Evolutionary conservation across 2,888 invertebrate genomes (phyloP).

Genomic region (Folsomia manolachei): DNA sequence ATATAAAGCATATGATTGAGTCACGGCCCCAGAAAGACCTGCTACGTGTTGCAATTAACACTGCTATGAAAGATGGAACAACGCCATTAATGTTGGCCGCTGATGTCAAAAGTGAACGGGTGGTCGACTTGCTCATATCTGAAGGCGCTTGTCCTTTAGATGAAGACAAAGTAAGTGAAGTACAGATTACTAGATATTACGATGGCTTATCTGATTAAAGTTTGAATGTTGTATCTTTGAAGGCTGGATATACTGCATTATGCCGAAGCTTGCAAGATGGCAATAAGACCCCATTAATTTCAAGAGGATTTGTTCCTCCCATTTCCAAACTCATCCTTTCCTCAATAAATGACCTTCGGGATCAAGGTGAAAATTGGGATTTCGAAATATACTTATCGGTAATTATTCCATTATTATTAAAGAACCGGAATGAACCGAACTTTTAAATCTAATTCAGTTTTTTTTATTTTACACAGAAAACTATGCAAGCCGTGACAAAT

Average conservation of each 20-base stretch:
- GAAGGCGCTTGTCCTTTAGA: background rate
- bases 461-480: background rate
- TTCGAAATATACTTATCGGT: background rate
- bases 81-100: slow-evolving; percentile 3
- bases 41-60: background rate
- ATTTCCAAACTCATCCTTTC: background rate
- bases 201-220: background rate
- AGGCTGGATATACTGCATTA: slow-evolving; percentile 5
- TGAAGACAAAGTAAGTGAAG: slow-evolving; percentile 5
- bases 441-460: background rate
- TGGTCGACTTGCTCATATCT: background rate
- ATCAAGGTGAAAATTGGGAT: background rate
- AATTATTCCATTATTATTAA: no score
- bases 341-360: background rate
- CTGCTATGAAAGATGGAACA: background rate
- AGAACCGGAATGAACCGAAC: no score
- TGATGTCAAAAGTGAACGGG: background rate
- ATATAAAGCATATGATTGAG: background rate
- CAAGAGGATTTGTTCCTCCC: background rate
- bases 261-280: slow-evolving; percentile 3
- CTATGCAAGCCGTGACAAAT: background rate
- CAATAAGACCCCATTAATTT: background rate
- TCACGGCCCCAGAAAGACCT: background rate
- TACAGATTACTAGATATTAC: background rate
- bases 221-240: background rate